phyloP scores from a whole-genome alignment of 2,797 vertebrate genomes.

The Meda fulgida region DNA sequence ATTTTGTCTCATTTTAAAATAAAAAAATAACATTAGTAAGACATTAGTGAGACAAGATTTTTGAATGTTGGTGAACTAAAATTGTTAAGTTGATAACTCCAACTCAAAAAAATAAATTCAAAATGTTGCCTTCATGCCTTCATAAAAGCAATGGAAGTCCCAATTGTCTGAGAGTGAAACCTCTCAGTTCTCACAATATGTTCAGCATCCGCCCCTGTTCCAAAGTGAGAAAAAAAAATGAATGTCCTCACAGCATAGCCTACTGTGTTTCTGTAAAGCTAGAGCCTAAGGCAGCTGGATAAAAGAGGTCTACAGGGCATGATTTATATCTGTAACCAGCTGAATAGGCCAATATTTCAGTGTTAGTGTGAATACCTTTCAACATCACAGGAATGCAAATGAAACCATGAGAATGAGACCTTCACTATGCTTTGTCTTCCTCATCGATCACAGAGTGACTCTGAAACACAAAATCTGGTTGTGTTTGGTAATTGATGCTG shows the following conservation, averaged over 20 bases:
- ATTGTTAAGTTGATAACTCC: too few species aligned
- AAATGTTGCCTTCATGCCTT: too few species aligned
- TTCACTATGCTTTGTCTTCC: not conserved
- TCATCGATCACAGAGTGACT: conserved; percentile 1
- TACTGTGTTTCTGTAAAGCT: not conserved
- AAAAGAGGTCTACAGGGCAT: conserved; percentile 7
- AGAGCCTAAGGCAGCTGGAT: conserved; percentile 10
- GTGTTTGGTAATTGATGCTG: not conserved
- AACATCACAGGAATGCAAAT: conserved; percentile 12
- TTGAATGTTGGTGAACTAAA: too few species aligned
- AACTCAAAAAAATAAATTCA: too few species aligned
- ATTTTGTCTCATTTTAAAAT: too few species aligned
- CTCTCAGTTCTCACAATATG: conserved; percentile 6
- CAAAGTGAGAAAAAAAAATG: not conserved
- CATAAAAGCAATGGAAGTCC: too few species aligned
- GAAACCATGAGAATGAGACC: conserved; percentile 3
- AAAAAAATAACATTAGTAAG: too few species aligned
- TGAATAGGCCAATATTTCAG: conserved; percentile 24
- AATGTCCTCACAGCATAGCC: not conserved
- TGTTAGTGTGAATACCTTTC: not conserved
- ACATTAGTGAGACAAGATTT: too few species aligned
- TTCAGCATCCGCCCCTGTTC: not conserved
- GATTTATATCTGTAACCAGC: not conserved
- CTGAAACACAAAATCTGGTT: not conserved
- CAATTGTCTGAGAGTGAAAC: not conserved